Conservation (phyloP, 2,888 invertebrate genomes). For the Leptinotarsa tumamoca region DNA sequence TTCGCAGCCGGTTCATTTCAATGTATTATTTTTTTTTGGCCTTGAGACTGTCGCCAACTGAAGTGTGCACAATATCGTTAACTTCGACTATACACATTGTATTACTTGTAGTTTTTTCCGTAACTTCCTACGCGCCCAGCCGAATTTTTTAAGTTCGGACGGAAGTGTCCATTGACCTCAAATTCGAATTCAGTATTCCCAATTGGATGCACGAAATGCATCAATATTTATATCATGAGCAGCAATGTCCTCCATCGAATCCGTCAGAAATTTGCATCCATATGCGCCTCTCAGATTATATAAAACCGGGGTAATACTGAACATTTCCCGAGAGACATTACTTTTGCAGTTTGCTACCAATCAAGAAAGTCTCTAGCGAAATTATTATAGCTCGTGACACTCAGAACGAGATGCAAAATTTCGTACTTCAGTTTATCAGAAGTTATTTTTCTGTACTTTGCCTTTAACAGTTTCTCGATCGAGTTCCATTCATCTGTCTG, state of each 20-base stretch:
- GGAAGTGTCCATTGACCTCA: not conserved
- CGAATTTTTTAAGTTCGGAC: no score
- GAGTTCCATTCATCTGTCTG: no score
- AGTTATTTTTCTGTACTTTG: no score
- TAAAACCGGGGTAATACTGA: not conserved
- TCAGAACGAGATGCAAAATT: not conserved
- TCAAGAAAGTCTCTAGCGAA: not conserved
- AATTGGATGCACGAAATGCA: slow-evolving; percentile 2
- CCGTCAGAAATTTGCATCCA: slow-evolving; percentile 5
- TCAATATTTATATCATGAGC: slow-evolving; percentile 12
- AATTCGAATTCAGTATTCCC: not conserved
- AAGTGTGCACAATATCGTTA: no score
- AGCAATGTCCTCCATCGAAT: slow-evolving; percentile 3
- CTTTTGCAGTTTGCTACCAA: not conserved
- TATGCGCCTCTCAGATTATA: not conserved
- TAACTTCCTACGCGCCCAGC: no score
- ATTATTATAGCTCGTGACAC: not conserved
- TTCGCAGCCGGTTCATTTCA: no score
- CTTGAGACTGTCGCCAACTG: no score
- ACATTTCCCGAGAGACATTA: not conserved
- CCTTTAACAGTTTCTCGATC: no score
- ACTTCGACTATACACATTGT: no score
- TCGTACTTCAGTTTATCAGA: no score
- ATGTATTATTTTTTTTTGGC: no score
- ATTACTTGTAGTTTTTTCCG: no score